phyloP scores from a whole-genome alignment of 2,797 vertebrate species.

The Paramormyrops hopkinsi region DNA sequence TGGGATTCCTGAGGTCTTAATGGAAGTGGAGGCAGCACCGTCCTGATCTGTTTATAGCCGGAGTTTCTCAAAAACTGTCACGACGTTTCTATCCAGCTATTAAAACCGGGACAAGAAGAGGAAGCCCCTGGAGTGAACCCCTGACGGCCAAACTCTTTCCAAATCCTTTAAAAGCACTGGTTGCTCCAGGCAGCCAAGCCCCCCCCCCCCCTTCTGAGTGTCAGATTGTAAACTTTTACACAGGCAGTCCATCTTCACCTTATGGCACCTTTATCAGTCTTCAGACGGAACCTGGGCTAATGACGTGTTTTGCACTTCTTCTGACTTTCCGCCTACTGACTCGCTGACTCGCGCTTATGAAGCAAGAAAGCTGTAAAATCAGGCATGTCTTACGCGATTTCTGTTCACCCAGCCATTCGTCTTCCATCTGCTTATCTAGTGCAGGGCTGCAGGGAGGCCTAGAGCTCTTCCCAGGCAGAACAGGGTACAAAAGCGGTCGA shows the following conservation, averaged over 20 bases:
- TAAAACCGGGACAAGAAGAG: neutral
- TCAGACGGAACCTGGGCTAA: neutral
- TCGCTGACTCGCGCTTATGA: neutral
- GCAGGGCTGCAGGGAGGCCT: neutral
- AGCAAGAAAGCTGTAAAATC: neutral
- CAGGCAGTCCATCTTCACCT: neutral
- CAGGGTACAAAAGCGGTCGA: neutral
- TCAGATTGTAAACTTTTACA: neutral
- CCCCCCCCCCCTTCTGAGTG: neutral
- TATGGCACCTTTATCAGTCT: neutral
- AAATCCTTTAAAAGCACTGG: conserved; percentile 1
- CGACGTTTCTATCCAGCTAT: neutral
- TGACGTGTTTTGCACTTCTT: neutral
- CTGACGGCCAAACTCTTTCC: neutral
- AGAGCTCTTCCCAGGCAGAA: neutral
- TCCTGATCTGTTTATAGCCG: neutral
- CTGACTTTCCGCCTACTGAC: neutral
- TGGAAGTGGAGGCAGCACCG: neutral
- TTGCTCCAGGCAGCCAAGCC: neutral
- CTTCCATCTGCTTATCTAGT: conserved; percentile 1
- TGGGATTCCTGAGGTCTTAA: neutral
- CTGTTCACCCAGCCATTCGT: neutral
- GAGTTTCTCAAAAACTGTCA: conserved; percentile 14
- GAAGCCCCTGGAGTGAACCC: neutral
- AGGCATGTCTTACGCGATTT: neutral